These are phyloP conservation scores for Mormyrops boulengeri DNA, from an alignment of 2,797 vertebrate genomes.

Conservation along the genomic window DNA sequence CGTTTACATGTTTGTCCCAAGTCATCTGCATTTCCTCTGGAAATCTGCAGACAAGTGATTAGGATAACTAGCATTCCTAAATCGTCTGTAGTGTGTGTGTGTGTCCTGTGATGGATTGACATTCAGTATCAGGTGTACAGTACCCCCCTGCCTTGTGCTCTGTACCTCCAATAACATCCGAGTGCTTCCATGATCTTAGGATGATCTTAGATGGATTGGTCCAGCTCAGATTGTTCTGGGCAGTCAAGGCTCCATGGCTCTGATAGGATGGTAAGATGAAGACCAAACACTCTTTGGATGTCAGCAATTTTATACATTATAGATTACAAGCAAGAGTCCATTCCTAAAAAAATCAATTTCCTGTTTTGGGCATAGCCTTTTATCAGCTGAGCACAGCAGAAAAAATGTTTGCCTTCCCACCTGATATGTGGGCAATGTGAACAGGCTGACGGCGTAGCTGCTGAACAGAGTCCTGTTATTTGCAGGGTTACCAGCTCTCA, in stretches of 20 bases:
- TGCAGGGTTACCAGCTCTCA: neutral
- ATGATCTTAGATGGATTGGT: neutral
- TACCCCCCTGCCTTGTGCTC: neutral
- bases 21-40: neutral
- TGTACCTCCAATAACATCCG: neutral
- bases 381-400: neutral
- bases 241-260: neutral
- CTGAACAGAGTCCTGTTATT: neutral
- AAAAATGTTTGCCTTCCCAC: neutral
- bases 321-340: neutral
- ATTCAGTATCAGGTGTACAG: neutral
- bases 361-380: neutral
- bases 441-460: neutral
- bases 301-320: neutral
- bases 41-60: neutral
- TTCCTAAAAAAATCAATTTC: conserved; percentile 6
- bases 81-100: neutral
- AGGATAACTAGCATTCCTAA: neutral
- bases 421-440: neutral
- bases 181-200: neutral
- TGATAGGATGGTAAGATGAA: neutral
- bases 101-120: neutral
- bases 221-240: neutral
- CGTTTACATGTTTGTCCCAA: neutral
- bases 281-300: neutral